Percentiles rank a stretch among this genome's conserved stretches.
These are phyloP conservation scores for Polydrusus pterygomalis DNA, from an alignment of 2,888 invertebrate species.

Conservation along the genomic window DNA sequence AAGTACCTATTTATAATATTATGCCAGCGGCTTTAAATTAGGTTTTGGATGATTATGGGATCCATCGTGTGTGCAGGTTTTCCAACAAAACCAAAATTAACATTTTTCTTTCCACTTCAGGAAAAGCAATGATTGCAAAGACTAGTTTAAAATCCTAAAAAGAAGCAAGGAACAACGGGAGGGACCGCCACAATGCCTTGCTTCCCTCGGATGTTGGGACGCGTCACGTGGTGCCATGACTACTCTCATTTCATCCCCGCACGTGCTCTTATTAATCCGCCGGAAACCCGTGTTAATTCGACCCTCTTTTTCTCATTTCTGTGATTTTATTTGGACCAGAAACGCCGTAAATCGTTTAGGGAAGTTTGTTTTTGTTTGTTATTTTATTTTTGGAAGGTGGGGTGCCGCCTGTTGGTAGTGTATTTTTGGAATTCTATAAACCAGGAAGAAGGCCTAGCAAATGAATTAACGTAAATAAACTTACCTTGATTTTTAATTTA, in stretches of 20 bases:
- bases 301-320: constrained; percentile 35
- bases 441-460: constrained; percentile 9
- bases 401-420: neutral
- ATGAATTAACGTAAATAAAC: neutral
- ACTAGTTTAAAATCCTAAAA: neutral
- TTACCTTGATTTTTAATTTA: neutral
- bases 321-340: constrained; percentile 41
- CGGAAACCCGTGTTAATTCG: constrained; percentile 41
- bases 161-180: neutral
- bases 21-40: too few relatives aligned
- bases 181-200: neutral
- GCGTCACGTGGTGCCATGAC: neutral
- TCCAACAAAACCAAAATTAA: too few relatives aligned
- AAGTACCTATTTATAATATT: too few relatives aligned
- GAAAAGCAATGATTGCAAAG: too few relatives aligned
- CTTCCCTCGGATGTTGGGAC: neutral
- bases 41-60: too few relatives aligned
- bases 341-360: constrained; percentile 39
- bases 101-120: too few relatives aligned
- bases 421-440: constrained; percentile 17
- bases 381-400: constrained; percentile 24
- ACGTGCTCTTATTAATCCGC: constrained; percentile 44
- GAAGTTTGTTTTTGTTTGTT: constrained; percentile 34
- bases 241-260: constrained; percentile 27
- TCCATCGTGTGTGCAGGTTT: too few relatives aligned